phyloP scores from a whole-genome alignment of 2,113 vertebrate species.

The Nesoenas mayeri region DNA sequence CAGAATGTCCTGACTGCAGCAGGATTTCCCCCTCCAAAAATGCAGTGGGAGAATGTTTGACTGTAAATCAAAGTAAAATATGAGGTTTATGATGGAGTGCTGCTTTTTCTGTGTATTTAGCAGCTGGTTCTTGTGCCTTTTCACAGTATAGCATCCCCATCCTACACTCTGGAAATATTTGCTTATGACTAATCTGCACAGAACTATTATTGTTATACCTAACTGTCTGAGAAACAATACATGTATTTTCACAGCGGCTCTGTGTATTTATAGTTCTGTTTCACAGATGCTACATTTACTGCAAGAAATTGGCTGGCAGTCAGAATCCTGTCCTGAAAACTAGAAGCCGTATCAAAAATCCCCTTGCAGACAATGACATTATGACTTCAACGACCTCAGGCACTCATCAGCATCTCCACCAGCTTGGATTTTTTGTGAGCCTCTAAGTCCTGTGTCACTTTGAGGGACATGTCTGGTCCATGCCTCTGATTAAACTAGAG shows the following conservation, averaged over 20 bases:
- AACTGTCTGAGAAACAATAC: neutral
- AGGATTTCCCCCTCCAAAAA: neutral
- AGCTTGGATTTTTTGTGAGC: neutral
- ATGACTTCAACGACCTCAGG: neutral
- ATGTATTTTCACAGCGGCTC: neutral
- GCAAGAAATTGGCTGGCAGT: neutral
- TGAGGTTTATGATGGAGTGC: neutral
- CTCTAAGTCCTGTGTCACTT: neutral
- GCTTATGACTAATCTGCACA: neutral
- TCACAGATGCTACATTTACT: neutral
- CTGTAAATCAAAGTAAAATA: neutral
- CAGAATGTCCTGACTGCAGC: neutral
- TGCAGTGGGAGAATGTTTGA: neutral
- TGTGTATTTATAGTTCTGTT: neutral
- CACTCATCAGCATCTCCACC: neutral
- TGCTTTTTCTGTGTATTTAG: neutral
- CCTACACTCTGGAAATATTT: constrained; percentile 4
- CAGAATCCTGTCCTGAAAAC: neutral
- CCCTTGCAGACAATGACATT: neutral
- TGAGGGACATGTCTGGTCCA: neutral
- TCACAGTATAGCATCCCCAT: neutral
- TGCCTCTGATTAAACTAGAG: neutral
- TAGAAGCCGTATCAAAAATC: neutral
- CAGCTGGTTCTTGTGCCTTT: neutral
- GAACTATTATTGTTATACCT: neutral